phyloP scores from a whole-genome alignment of 2,797 vertebrate genomes.

The Astyanax mexicanus region DNA sequence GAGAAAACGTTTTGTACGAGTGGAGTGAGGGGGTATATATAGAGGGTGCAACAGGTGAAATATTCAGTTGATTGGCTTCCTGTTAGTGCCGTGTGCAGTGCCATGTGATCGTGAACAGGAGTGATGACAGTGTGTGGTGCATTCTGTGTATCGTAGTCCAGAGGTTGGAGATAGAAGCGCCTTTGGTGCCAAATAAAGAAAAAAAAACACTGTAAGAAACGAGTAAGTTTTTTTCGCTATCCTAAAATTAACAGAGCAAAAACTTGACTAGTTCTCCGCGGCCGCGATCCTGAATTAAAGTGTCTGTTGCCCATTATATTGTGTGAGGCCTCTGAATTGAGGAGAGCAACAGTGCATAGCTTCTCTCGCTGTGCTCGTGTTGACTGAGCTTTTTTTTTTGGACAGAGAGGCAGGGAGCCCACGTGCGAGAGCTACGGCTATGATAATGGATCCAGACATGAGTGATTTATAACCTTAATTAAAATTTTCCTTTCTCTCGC shows the following conservation, averaged over 20 bases:
- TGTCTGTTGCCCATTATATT: conserved; percentile 34
- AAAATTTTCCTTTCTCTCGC: conserved; percentile 78
- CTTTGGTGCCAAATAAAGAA: too few relatives aligned
- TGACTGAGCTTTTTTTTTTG: conserved; percentile 43
- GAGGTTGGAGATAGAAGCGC: too few relatives aligned
- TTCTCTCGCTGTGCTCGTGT: conserved; percentile 17
- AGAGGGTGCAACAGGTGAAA: too few relatives aligned
- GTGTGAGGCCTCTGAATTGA: conserved; percentile 39
- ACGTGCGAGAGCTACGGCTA: conserved; percentile 35
- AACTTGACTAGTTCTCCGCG: background rate
- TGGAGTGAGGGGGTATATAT: too few relatives aligned
- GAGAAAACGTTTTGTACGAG: too few relatives aligned
- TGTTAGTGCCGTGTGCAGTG: too few relatives aligned
- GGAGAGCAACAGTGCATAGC: conserved; percentile 1
- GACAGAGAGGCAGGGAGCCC: conserved; percentile 29
- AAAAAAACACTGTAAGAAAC: too few relatives aligned
- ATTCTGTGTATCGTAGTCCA: too few relatives aligned
- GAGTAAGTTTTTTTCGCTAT: background rate
- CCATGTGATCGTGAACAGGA: too few relatives aligned
- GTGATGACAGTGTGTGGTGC: too few relatives aligned
- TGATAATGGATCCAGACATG: conserved; percentile 78
- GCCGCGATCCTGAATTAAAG: background rate
- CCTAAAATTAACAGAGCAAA: background rate
- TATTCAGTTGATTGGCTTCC: too few relatives aligned
- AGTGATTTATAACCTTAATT: conserved; percentile 78